Conservation (phyloP, 2,797 vertebrate species). For the Apogon hyalosoma region DNA sequence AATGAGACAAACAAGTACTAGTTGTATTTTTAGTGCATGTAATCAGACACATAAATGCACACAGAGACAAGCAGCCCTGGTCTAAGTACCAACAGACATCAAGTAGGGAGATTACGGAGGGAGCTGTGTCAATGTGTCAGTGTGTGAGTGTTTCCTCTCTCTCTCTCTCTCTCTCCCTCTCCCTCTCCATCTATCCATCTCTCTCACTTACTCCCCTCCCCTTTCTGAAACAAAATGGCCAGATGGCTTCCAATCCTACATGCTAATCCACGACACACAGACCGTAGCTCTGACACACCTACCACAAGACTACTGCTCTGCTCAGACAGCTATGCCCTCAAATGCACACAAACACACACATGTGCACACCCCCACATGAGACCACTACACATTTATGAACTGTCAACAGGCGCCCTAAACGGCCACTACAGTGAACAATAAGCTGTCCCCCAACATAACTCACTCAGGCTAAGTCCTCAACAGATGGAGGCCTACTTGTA, state of each 20-base stretch:
- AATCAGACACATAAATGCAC: slow-evolving; percentile 30
- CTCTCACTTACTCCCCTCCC: slow-evolving; percentile 74
- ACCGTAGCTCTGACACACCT: slow-evolving; percentile 77
- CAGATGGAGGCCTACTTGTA: slow-evolving; percentile 74
- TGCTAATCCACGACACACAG: slow-evolving; percentile 84
- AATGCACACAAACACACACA: slow-evolving; percentile 35
- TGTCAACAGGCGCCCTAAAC: slow-evolving; percentile 46
- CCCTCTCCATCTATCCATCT: slow-evolving; percentile 55
- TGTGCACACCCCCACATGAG: slow-evolving; percentile 36
- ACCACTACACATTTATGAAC: slow-evolving; percentile 44
- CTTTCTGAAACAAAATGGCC: slow-evolving; percentile 79
- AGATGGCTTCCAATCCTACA: slow-evolving; percentile 86
- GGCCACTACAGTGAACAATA: slow-evolving; percentile 53
- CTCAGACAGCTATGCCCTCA: slow-evolving; percentile 46
- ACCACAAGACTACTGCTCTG: slow-evolving; percentile 57
- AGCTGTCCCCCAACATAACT: slow-evolving; percentile 51
- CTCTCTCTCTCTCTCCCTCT: slow-evolving; percentile 28
- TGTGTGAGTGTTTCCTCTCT: slow-evolving; percentile 76
- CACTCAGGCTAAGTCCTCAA: slow-evolving; percentile 58
- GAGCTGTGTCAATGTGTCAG: slow-evolving; percentile 82
- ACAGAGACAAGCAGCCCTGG: slow-evolving; percentile 38
- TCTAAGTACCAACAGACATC: slow-evolving; percentile 77
- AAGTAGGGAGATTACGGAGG: slow-evolving; percentile 74
- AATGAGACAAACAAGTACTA: slow-evolving; percentile 6
- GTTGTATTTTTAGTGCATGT: background rate